Percentiles rank a stretch among this genome's conserved stretches.
Conservation (phyloP, 2,888 invertebrate species). For the Helicoverpa assulta region DNA sequence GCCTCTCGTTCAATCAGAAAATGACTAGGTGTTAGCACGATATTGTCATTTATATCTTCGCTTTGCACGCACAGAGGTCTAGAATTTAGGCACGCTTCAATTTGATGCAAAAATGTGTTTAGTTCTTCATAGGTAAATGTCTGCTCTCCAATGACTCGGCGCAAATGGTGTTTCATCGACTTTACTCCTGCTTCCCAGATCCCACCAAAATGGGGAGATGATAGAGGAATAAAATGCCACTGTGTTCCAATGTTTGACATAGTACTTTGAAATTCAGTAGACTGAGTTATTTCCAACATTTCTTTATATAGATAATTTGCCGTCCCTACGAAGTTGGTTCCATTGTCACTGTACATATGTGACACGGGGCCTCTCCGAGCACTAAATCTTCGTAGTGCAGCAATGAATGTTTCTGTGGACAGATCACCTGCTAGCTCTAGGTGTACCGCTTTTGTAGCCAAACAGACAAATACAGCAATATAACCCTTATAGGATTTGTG, state of each 20-base stretch:
- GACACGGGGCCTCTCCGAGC: too few species aligned
- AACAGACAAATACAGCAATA: too few species aligned
- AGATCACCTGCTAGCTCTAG: too few species aligned
- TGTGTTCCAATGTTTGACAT: constrained; percentile 11
- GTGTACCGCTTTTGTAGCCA: too few species aligned
- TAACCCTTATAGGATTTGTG: too few species aligned
- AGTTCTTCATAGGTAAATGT: constrained; percentile 17
- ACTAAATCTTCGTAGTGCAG: too few species aligned
- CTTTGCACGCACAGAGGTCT: constrained; percentile 9
- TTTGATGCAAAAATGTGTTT: constrained; percentile 18
- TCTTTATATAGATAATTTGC: too few species aligned
- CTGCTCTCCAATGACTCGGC: constrained; percentile 21
- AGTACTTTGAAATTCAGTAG: constrained; percentile 2
- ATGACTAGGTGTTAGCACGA: constrained; percentile 12
- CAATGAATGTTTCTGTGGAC: too few species aligned
- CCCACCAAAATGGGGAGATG: constrained; percentile 12
- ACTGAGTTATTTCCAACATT: constrained; percentile 2
- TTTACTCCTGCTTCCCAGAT: too few species aligned
- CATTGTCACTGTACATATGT: too few species aligned
- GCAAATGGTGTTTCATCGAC: constrained; percentile 13
- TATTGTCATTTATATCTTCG: constrained; percentile 16
- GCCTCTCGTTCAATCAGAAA: constrained; percentile 11
- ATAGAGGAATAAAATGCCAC: constrained; percentile 19
- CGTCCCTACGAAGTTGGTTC: too few species aligned
- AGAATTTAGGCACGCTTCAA: constrained; percentile 13